Percentiles rank a stretch among this genome's conserved stretches.
phyloP scores from a whole-genome alignment of 1,140 invertebrate genomes.

The Macrobrachium nipponense region DNA sequence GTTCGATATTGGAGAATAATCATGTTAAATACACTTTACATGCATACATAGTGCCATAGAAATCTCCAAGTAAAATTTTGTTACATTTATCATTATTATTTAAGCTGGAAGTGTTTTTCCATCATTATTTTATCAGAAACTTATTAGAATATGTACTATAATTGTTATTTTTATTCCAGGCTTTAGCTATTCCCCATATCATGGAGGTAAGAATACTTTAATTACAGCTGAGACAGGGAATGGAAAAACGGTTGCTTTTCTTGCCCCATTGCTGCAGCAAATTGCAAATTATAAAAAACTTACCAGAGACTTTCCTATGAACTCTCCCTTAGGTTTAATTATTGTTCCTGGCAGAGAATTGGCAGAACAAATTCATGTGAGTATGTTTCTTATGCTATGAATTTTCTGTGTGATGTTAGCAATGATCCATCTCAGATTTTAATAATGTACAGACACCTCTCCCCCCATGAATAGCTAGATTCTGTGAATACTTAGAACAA shows the following conservation, averaged over 20 bases:
- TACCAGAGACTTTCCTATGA: constrained; percentile 69
- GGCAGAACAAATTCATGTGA: constrained; percentile 76
- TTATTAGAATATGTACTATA: neutral
- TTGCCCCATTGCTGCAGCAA: constrained; percentile 83
- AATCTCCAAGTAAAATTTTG: neutral
- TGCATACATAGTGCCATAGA: no score
- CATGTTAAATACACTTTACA: no score
- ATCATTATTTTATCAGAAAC: no score
- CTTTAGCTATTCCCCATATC: constrained; percentile 72
- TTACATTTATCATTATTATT: neutral
- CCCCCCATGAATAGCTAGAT: no score
- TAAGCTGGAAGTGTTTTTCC: neutral
- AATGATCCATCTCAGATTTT: no score
- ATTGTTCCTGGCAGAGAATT: constrained; percentile 87
- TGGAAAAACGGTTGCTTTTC: constrained; percentile 92
- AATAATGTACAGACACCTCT: no score
- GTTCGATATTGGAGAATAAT: no score
- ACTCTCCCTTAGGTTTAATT: constrained; percentile 82
- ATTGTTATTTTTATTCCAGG: constrained; percentile 36
- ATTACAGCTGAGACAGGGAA: constrained; percentile 93
- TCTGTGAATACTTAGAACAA: no score
- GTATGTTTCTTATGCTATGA: constrained; percentile 29
- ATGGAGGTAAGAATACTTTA: constrained; percentile 76
- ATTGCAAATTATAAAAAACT: constrained; percentile 11
- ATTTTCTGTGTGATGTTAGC: no score